These are phyloP conservation scores for Hirundo rustica DNA, from an alignment of 2,797 vertebrate genomes.

Conservation along the genomic window DNA sequence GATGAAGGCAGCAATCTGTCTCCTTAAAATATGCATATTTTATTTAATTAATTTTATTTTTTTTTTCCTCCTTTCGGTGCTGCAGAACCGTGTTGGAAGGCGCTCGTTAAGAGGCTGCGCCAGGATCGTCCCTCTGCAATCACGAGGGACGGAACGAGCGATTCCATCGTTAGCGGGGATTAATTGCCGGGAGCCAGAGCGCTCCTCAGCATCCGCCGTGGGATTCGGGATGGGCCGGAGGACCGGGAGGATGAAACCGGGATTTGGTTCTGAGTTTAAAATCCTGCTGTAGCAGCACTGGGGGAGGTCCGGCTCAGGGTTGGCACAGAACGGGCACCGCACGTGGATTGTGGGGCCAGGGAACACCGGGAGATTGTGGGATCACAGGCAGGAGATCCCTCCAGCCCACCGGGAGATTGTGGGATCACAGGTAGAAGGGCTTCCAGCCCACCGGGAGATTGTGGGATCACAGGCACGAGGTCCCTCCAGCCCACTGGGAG, in stretches of 20 bases:
- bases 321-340: accelerated
- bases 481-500: no score
- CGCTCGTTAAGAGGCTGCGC: slow-evolving; percentile 21
- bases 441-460: no score
- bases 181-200: slow-evolving; percentile 18
- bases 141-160: neutral
- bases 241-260: neutral
- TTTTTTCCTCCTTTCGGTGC: neutral
- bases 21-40: neutral
- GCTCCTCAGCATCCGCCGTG: neutral
- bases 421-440: no score
- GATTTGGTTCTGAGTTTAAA: neutral
- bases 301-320: neutral
- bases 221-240: neutral
- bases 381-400: no score
- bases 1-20: slow-evolving; percentile 56
- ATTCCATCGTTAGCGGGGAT: neutral
- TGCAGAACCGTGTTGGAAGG: neutral
- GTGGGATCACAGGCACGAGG: no score
- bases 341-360: neutral
- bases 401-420: no score
- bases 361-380: neutral
- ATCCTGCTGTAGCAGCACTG: neutral
- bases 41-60: neutral
- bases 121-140: neutral